Evolutionary conservation across 2,888 invertebrate genomes (phyloP), one percentile per base, ranked within the genome.

Genomic region (Leptinotarsa peninsularis): DNA sequence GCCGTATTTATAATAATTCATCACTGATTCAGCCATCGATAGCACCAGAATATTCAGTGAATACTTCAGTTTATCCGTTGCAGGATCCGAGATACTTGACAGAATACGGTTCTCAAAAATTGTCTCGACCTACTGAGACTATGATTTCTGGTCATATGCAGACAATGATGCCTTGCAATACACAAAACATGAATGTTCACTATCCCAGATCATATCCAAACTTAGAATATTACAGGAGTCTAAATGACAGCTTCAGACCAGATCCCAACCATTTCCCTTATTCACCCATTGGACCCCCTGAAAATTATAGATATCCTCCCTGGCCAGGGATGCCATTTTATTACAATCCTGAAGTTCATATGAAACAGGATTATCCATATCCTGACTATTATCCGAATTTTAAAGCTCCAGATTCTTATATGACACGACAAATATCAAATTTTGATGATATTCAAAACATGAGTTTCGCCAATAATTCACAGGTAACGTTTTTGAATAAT

Each of bases 51-150:
- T 63, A n/a, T 43, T n/a, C 33, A 63, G 10, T 63, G n/a, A 63
- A 63, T 43, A 4, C 27, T 17, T 33, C 21, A 63, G 63, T 27
- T 33, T n/a, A 33, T 63, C 15, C 15, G 1, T n/a, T 23, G 17
- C n/a, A 63, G 13, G 63, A 63, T 43, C 17, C 63, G n/a, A 63
- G 63, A 43, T 63, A 33, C 63, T n/a, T 63, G 43, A 4, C 43
- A 43, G 14, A 27, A 15, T 43, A 63, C n/a, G 18, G 33, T n/a
- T 21, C 27, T 43, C 63, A n/a, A 43, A 63, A n/a, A 63, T 43
- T 58, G 14, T 58, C n/a, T 27, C 33, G 63, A n/a, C 63, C 63
- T n/a, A 33, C 10, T 63, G 63, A 63, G n/a, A 43, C 63, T n/a
- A 14, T 63, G n/a, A 17, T 10, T 63, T n/a, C 63, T 63, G 43